Base-by-base conservation (phyloP, 2,797 vertebrate species). In the Falco rusticolus region DNA sequence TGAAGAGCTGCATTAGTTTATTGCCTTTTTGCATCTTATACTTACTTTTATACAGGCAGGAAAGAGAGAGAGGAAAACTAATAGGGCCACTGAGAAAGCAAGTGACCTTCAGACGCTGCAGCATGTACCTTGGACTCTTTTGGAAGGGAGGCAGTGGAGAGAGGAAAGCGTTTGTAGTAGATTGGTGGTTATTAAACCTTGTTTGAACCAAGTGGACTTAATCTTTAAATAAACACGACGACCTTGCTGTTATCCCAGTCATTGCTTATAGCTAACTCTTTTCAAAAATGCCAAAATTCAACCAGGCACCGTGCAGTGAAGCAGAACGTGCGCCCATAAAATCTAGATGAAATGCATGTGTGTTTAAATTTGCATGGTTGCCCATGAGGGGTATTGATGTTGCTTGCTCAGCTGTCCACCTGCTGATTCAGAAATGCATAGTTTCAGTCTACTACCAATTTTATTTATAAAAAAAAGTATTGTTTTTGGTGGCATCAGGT, bases 401-500 rank as follows among this genome's bases (percentile, higher is more conserved):
- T 66, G 43, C 48, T 45, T 45, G 54, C 53, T 47, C 65, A 37
- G 22, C 24, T 63, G 60, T 41, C 37, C 12, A 1, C 54, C 47
- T 34, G 22, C 43, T 43, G n/a, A 6, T 29, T 53, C 57, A 66
- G 29, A 34, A 64, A 47, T 24, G 39, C n/a, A 3, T 11, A 8
- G n/a, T 33, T 89, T 57, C 11, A 8, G 43, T 17, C 47, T 10
- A 3, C 26, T 21, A 9, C 31, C 21, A 10, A 34, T 45, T n/a
- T 87, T 71, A 54, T 53, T 41, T 47, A 25, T 37, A 11, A 60
- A 59, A 69, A 87, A 87, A 34, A 29, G 2, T 19, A 33, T 29
- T 3, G 0, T 13, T 63, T 51, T 20, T 18, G 15, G 43, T 68
- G 60, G 45, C 4, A 2, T 43, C 0, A 4, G 37, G 21, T 28